phyloP scores from a whole-genome alignment of 1,140 invertebrate species.

The Sesamia nonagrioides region DNA sequence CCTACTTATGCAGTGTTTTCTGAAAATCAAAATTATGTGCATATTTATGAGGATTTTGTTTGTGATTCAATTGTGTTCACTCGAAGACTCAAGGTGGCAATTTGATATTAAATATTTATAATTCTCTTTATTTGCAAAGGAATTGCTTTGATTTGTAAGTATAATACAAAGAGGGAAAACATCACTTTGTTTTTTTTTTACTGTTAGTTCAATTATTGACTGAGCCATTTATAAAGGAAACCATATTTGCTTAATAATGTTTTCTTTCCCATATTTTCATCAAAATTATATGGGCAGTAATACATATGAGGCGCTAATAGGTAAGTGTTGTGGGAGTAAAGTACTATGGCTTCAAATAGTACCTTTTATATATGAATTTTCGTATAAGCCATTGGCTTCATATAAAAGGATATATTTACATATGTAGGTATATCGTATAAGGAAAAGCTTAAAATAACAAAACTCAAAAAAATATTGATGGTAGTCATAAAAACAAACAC shows the following conservation, averaged over 20 bases:
- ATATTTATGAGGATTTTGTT: constrained; percentile 18
- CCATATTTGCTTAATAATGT: no score
- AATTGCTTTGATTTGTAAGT: constrained; percentile 17
- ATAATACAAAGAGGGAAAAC: neutral
- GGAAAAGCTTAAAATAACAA: constrained; percentile 4
- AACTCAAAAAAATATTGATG: constrained; percentile 17
- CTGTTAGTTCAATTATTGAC: neutral
- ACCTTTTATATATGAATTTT: neutral
- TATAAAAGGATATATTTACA: constrained; percentile 1
- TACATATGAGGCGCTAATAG: no score
- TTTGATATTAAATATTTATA: constrained; percentile 37
- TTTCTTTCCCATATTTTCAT: neutral
- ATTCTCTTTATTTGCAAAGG: constrained; percentile 22
- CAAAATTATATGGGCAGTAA: no score
- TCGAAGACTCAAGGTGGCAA: constrained; percentile 13
- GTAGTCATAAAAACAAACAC: constrained; percentile 29
- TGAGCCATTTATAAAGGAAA: neutral
- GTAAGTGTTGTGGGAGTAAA: no score
- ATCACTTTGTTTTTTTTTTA: neutral
- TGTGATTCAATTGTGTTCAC: constrained; percentile 3
- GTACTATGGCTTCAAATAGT: no score
- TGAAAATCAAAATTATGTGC: neutral
- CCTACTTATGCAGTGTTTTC: neutral
- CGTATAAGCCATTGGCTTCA: neutral
- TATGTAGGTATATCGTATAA: neutral